Evolutionary conservation across 2,888 invertebrate species (phyloP), one percentile per base, ranked within the genome.

Genomic region (Caenorhabditis sinica): DNA sequence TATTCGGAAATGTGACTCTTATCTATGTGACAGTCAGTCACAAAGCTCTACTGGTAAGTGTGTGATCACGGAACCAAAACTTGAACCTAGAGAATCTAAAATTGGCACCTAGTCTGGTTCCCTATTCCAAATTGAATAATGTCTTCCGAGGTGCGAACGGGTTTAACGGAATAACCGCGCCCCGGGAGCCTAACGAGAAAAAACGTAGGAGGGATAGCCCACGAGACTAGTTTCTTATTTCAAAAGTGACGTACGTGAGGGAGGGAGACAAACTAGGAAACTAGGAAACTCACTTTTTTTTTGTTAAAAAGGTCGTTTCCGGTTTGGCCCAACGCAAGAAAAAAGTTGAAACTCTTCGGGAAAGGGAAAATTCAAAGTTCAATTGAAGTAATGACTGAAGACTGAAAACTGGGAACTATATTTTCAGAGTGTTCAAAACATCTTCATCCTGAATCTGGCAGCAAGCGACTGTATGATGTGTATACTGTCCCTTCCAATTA

Each of bases 381-480:
- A 65, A 56, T 20, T 17, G 33, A 51, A 36, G 33, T 36, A 20
- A n/a, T n/a, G n/a, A n/a, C n/a, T n/a, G n/a, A n/a, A n/a, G n/a
- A n/a, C n/a, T n/a, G n/a, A n/a, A n/a, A n/a, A n/a, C n/a, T 25
- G 33, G 25, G 8, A 5, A 30, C 23, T 20, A 49, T 23, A 9
- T 11, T 80, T 83, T 74, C 82, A 90, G 89, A 88, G 88, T 15
- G 91, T 91, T 0, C 91, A 91, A 85, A 98, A 98, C 93, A 95
- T 97, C 71, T 98, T 98, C 94, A 98, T 98, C 92, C 96, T 96
- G 63, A 98, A 98, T 93, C 94, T 98, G 91, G 98, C 98, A 0
- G 94, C 97, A 25, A 97, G 97, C 17, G 98, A 98, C 93, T 96
- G 98, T 69, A 94, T 98, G 66, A 95, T 98, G 89, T 97, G 97